Conservation (phyloP, 2,888 invertebrate genomes). For the Trypoxylon attenuatum region DNA sequence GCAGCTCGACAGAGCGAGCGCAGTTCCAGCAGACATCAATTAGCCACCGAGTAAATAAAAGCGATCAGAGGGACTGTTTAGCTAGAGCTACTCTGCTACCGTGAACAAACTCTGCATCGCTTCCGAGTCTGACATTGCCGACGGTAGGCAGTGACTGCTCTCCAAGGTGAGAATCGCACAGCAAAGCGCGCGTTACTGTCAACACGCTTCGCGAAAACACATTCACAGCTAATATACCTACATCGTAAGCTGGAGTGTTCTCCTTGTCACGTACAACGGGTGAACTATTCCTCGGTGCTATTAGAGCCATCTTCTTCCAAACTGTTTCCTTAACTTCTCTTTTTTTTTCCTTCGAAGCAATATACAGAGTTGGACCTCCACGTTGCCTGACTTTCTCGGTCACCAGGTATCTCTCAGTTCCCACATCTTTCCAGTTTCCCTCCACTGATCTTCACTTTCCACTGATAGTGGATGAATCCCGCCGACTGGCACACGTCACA, state of each 20-base stretch:
- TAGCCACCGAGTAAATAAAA: no score
- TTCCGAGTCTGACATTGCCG: no score
- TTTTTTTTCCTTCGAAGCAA: background rate
- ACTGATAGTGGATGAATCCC: background rate
- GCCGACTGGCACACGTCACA: background rate
- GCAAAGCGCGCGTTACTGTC: background rate
- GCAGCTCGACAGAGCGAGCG: no score
- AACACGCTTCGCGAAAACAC: no score
- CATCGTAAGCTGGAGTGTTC: constrained; percentile 82
- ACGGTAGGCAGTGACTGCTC: no score
- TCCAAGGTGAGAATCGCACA: background rate
- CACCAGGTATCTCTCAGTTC: constrained; percentile 24
- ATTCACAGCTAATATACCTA: no score
- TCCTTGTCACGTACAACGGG: constrained; percentile 82
- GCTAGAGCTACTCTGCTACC: no score
- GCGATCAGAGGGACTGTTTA: no score
- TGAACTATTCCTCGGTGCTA: constrained; percentile 80
- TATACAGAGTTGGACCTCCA: background rate
- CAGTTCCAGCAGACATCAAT: no score
- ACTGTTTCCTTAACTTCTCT: background rate
- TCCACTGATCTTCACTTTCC: constrained; percentile 19
- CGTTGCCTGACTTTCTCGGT: constrained; percentile 26
- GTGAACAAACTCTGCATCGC: no score
- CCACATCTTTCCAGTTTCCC: constrained; percentile 25
- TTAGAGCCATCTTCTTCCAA: constrained; percentile 69